Base-by-base conservation (phyloP, 2,113 vertebrate genomes). In the Xiphorhynchus elegans region DNA sequence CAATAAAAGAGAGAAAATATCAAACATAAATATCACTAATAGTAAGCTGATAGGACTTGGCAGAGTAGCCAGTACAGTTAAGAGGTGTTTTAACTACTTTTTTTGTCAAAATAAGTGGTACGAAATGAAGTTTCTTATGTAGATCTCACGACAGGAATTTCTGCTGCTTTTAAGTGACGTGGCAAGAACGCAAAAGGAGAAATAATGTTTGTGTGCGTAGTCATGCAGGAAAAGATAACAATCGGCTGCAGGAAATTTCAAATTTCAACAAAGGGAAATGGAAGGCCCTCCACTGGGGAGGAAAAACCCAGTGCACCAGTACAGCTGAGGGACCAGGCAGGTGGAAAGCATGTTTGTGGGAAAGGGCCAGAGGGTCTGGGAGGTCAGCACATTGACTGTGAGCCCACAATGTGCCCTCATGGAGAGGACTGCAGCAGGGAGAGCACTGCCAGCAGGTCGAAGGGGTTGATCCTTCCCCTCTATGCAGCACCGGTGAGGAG, bases 251-350 rank as follows among this genome's bases (percentile, higher is more conserved):
- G 58, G 35, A 90, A 78, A 28, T 26, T 62, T 21, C 5, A 26
- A 90, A 88, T 23, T 78, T 94, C 56, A 88, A 58, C 62, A 89
- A 68, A 76, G 28, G 28, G 62, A 88, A 72, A 63, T 63, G 35
- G 52, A 78, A 76, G 85, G 70, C 23, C 25, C 15, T 63, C 33
- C 39, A 17, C 24, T 53, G 42, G 29, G 52, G n/a, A 75, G 47
- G 46, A 88, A 11, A 72, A 87, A 59, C 46, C 25, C 42, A 42
- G 1, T 7, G 47, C 55, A 53, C 4, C 20, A 40, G 55, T 7
- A 40, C 40, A 55, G 62, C 10, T 9, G 49, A 29, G 40, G n/a
- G n/a, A 55, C 0, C 0, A 40, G 25, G 55, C 4, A 55, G 21
- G n/a, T 31, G 29, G n/a, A 35, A 47, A 68, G 39, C 29, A 68